Evolutionary conservation across 2,113 vertebrate genomes (phyloP).

Genomic region (Lethenteron camtschaticum): DNA sequence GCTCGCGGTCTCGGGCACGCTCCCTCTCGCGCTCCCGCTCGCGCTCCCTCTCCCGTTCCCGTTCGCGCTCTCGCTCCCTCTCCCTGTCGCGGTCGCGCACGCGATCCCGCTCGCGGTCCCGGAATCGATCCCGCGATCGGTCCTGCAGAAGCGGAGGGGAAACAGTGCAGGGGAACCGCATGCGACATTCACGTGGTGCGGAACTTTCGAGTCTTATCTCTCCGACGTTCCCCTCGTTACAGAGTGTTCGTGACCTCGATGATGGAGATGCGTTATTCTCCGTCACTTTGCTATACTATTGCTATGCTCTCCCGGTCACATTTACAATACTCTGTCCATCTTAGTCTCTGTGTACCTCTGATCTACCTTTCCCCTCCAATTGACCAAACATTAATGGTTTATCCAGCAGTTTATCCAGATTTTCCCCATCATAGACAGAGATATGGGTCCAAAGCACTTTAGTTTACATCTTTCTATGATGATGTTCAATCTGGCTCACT

Average conservation of each 20-base stretch:
- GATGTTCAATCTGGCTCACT: too few species aligned
- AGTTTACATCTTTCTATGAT: constrained; percentile 13
- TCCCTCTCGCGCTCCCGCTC: constrained; percentile 52
- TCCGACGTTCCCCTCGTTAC: constrained; percentile 35
- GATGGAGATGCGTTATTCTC: background rate
- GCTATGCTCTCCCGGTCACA: too few species aligned
- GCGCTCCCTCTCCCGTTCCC: constrained; percentile 45
- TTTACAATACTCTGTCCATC: constrained; percentile 10
- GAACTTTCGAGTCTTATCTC: constrained; percentile 15
- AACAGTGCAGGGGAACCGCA: too few species aligned
- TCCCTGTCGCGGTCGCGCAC: constrained; percentile 65
- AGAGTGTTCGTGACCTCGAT: too few species aligned
- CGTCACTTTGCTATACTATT: constrained; percentile 10
- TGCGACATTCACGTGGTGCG: too few species aligned
- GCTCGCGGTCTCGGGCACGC: constrained; percentile 63
- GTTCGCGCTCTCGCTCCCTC: constrained; percentile 22
- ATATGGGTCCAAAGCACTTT: background rate
- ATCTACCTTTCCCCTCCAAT: constrained; percentile 37
- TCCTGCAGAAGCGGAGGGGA: constrained; percentile 12
- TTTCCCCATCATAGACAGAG: background rate
- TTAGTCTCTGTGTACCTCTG: constrained; percentile 19
- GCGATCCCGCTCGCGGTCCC: constrained; percentile 47
- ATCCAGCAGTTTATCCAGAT: background rate
- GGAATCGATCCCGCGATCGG: constrained; percentile 36
- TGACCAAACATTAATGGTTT: background rate